phyloP scores from a whole-genome alignment of 2,113 vertebrate genomes.

The Dipodomys merriami region DNA sequence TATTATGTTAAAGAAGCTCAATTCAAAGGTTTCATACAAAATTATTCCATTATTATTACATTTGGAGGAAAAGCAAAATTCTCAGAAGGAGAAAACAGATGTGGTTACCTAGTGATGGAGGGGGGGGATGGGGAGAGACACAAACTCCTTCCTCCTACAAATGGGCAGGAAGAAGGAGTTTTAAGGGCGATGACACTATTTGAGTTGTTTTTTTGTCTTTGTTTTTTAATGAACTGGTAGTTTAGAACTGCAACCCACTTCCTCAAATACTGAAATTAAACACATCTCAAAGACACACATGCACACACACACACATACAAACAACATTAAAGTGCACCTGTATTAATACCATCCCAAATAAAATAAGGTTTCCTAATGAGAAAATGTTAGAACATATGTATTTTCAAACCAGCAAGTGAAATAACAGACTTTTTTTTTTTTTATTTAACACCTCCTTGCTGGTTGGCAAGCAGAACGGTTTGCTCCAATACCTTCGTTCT shows the following conservation, averaged over 20 bases:
- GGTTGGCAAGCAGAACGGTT: conserved; percentile 56
- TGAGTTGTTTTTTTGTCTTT: no score
- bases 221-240: background rate
- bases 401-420: conserved; percentile 68
- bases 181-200: background rate
- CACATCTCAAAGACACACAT: background rate
- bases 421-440: conserved; percentile 24
- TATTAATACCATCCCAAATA: conserved; percentile 49
- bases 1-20: background rate
- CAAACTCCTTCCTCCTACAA: background rate
- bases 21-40: background rate
- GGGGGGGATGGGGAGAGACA: background rate
- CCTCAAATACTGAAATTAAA: conserved; percentile 22
- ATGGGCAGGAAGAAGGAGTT: background rate
- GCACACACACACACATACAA: background rate
- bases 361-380: conserved; percentile 56
- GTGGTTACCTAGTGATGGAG: background rate
- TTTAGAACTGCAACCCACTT: background rate
- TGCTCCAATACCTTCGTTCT: conserved; percentile 49
- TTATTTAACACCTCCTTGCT: conserved; percentile 41
- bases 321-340: conserved; percentile 15
- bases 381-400: conserved; percentile 40
- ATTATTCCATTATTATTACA: background rate
- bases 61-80: background rate
- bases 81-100: conserved; percentile 1